A percentile compares a stretch with the other conserved stretches of the same genome.
These are phyloP conservation scores for Cliona cf. orientalis DNA, from an alignment of 37 sponge, comb jelly and placozoan species.

Conservation along the genomic window DNA sequence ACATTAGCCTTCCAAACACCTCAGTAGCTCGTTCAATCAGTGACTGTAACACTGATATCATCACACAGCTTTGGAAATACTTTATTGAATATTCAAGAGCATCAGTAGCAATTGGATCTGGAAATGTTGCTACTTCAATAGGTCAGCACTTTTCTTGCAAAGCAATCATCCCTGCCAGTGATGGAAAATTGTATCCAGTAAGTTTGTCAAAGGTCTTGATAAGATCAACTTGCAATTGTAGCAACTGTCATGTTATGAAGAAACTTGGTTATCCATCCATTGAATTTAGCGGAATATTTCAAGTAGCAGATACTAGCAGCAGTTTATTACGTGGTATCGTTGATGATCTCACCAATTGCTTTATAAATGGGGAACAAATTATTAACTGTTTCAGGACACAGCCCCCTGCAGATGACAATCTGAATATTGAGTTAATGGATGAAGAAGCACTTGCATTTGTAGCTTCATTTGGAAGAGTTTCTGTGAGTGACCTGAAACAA, in stretches of 20 bases:
- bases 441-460: conserved; percentile 6
- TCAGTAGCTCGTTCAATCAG: neutral
- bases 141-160: conserved; percentile 1
- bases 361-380: conserved; percentile 2
- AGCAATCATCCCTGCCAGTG: conserved; percentile 42
- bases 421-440: neutral
- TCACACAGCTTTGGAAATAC: conserved; percentile 25
- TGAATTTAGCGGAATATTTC: neutral
- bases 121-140: neutral
- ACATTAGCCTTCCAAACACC: conserved; percentile 26
- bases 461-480: neutral
- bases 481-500: neutral
- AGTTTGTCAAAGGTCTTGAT: neutral
- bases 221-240: too few relatives aligned
- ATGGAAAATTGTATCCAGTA: conserved; percentile 29
- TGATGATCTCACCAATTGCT: neutral
- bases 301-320: neutral
- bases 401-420: neutral
- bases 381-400: conserved; percentile 24
- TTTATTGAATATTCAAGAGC: too few relatives aligned
- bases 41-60: neutral
- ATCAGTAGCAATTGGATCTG: too few relatives aligned
- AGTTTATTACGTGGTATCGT: neutral
- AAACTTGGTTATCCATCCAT: conserved; percentile 37
- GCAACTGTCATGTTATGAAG: conserved; percentile 15